A percentile compares a stretch with the other conserved stretches of the same genome.
Evolutionary conservation across 2,888 invertebrate genomes (phyloP).

Genomic region (Noctua janthina): DNA sequence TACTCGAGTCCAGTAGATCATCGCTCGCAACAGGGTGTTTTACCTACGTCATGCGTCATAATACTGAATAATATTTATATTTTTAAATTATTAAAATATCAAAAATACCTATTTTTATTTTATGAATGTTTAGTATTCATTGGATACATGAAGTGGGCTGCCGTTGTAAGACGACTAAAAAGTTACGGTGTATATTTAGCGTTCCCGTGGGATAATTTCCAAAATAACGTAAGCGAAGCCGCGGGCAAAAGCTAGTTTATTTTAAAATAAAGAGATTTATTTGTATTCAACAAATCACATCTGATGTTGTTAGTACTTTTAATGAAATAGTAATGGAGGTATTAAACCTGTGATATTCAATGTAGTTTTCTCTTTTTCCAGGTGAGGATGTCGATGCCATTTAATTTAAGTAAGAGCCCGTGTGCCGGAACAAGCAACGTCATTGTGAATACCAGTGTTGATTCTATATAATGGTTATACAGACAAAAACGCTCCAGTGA

Average conservation of each 20-base stretch:
- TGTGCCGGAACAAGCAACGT: conserved; percentile 81
- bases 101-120: no score
- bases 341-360: not conserved
- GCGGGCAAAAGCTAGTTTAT: not conserved
- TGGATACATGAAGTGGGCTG: no score
- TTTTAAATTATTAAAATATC: no score
- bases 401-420: conserved; percentile 88
- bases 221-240: no score
- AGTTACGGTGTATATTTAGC: no score
- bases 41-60: no score
- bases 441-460: conserved; percentile 83
- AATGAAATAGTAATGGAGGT: not conserved
- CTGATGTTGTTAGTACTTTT: not conserved
- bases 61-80: no score
- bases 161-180: no score
- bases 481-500: conserved; percentile 66
- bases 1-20: no score
- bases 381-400: conserved; percentile 89
- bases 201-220: no score
- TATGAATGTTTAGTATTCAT: no score
- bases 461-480: conserved; percentile 67
- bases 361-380: conserved; percentile 68
- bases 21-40: no score
- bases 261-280: not conserved
- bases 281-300: not conserved